Percentiles rank a stretch among this genome's conserved stretches.
Conservation (phyloP, 2,797 vertebrate species). For the Peromyscus nudipes region DNA sequence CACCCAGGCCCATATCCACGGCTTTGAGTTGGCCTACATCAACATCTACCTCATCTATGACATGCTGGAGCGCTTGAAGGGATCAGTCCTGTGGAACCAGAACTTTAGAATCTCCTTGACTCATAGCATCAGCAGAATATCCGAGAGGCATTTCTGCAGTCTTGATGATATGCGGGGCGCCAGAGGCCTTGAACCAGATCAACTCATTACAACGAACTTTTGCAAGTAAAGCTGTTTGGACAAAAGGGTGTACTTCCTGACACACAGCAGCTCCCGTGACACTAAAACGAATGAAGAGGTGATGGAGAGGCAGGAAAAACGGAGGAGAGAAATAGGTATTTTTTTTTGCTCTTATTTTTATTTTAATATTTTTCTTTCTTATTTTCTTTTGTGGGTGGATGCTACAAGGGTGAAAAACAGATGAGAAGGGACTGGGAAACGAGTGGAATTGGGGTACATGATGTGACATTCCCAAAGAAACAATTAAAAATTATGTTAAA, state of each 20-base stretch:
- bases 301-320: neutral
- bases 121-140: neutral
- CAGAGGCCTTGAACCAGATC: neutral
- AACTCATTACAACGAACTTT: neutral
- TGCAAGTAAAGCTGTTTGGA: neutral
- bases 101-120: neutral
- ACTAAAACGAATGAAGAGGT: neutral
- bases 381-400: neutral
- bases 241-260: neutral
- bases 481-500: neutral
- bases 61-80: neutral
- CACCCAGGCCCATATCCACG: neutral
- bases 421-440: neutral
- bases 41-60: neutral
- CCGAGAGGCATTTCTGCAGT: neutral
- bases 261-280: neutral
- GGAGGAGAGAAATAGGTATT: neutral
- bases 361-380: neutral
- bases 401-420: neutral
- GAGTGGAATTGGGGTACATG: neutral
- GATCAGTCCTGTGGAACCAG: neutral
- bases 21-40: neutral
- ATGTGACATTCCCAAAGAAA: neutral
- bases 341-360: neutral
- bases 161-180: neutral